These are phyloP conservation scores for Chiloscyllium punctatum DNA, from an alignment of 2,797 vertebrate species.

Conservation along the genomic window DNA sequence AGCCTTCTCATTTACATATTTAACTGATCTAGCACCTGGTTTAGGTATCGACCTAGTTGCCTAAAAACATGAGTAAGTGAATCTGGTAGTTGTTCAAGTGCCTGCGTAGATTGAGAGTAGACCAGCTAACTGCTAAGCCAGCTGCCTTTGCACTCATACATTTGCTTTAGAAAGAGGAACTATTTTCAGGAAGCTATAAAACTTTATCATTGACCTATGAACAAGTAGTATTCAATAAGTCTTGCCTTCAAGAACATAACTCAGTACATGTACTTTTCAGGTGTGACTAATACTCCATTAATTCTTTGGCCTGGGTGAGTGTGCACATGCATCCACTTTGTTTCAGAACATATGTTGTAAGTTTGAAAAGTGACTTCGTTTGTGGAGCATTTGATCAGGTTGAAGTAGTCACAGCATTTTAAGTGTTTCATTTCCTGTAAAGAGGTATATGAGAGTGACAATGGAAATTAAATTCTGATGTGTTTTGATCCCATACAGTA, in stretches of 20 bases:
- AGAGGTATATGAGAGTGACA: constrained; percentile 45
- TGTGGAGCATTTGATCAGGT: constrained; percentile 49
- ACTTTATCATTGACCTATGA: constrained; percentile 25
- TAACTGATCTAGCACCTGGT: background rate
- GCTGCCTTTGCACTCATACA: background rate
- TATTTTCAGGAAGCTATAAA: constrained; percentile 27
- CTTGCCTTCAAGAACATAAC: constrained; percentile 15
- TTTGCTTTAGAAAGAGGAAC: background rate
- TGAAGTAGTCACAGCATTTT: constrained; percentile 48
- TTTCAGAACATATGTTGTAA: constrained; percentile 52
- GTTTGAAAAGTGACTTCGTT: constrained; percentile 50
- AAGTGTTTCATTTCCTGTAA: constrained; percentile 74
- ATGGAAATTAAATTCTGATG: constrained; percentile 42
- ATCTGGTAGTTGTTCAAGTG: background rate
- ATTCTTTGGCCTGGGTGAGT: constrained; percentile 18
- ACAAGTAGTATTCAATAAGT: background rate
- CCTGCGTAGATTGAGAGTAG: background rate
- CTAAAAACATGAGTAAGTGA: background rate
- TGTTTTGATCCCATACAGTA: constrained; percentile 42
- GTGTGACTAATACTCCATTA: constrained; percentile 20
- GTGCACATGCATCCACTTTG: background rate
- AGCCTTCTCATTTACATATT: background rate
- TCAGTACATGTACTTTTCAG: background rate
- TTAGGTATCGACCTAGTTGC: background rate
- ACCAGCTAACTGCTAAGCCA: background rate